Evolutionary conservation across 2,797 vertebrate species (phyloP).

Genomic region (Myotis planiceps): DNA sequence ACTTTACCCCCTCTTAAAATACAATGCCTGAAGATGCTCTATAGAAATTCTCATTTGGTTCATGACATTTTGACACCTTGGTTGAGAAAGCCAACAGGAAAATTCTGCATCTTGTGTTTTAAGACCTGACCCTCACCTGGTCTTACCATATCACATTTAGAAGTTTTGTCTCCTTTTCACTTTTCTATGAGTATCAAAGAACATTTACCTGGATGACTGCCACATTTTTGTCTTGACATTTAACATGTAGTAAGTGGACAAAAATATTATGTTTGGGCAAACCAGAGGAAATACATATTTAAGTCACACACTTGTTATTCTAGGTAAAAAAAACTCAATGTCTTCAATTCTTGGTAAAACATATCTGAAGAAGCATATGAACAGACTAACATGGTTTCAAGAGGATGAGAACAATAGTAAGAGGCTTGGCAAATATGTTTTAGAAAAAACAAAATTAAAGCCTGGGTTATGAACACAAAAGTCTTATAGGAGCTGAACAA

Average conservation of each 20-base stretch:
- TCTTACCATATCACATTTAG: neutral
- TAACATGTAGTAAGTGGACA: neutral
- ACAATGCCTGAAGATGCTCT: conserved; percentile 31
- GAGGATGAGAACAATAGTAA: neutral
- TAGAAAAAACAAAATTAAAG: neutral
- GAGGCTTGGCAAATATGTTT: neutral
- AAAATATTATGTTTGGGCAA: conserved; percentile 11
- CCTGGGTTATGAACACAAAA: neutral
- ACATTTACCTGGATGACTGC: neutral
- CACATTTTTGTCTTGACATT: neutral
- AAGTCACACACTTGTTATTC: neutral
- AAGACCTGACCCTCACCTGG: conserved; percentile 30
- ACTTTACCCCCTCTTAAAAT: conserved; percentile 55
- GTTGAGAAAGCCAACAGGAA: conserved; percentile 2
- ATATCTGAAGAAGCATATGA: neutral
- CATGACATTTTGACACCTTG: conserved; percentile 52
- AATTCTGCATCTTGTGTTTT: neutral
- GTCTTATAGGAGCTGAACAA: neutral
- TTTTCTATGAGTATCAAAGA: conserved; percentile 23
- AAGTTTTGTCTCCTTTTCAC: conserved; percentile 21
- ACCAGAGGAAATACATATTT: neutral
- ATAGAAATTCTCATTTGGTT: conserved; percentile 56
- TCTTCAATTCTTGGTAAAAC: neutral
- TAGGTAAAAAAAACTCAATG: neutral
- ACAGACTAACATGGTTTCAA: neutral